These are phyloP conservation scores for Blastobasis lacticolella DNA, from an alignment of 2,888 invertebrate species.

Conservation along the genomic window DNA sequence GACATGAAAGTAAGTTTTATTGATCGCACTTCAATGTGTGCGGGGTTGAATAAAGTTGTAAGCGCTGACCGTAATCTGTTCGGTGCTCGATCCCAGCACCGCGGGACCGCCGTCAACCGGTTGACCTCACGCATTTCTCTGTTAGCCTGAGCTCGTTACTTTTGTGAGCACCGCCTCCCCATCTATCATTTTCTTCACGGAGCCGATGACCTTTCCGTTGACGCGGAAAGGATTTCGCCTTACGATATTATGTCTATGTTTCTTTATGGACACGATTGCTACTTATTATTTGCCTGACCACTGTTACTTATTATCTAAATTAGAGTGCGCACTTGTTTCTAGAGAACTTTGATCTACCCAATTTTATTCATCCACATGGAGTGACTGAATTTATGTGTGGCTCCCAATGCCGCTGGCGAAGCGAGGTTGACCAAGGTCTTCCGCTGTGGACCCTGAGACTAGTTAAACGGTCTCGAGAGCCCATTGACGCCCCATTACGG, in stretches of 20 bases:
- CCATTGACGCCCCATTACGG: too few species aligned
- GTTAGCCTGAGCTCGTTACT: constrained; percentile 47
- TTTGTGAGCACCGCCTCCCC: constrained; percentile 46
- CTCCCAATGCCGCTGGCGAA: too few species aligned
- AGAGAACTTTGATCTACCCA: too few species aligned
- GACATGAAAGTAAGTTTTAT: constrained; percentile 46
- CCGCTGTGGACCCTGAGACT: too few species aligned
- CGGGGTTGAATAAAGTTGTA: constrained; percentile 51
- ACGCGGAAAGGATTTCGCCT: constrained; percentile 30
- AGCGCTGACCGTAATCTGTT: constrained; percentile 54
- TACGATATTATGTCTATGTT: constrained; percentile 16
- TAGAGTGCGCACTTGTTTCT: too few species aligned
- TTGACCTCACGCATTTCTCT: constrained; percentile 55
- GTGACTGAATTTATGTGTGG: too few species aligned
- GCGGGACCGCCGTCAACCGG: constrained; percentile 48
- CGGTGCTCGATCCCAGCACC: constrained; percentile 42
- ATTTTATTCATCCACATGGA: too few species aligned
- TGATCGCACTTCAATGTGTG: constrained; percentile 35
- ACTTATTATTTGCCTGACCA: too few species aligned
- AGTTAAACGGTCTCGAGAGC: too few species aligned
- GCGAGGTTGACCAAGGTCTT: too few species aligned
- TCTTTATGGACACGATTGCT: neutral
- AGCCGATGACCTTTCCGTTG: constrained; percentile 44
- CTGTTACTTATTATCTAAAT: too few species aligned
- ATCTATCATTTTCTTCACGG: constrained; percentile 54